Base-by-base conservation (phyloP, 2,888 invertebrate genomes). In the Phyllotreta cruciferae region DNA sequence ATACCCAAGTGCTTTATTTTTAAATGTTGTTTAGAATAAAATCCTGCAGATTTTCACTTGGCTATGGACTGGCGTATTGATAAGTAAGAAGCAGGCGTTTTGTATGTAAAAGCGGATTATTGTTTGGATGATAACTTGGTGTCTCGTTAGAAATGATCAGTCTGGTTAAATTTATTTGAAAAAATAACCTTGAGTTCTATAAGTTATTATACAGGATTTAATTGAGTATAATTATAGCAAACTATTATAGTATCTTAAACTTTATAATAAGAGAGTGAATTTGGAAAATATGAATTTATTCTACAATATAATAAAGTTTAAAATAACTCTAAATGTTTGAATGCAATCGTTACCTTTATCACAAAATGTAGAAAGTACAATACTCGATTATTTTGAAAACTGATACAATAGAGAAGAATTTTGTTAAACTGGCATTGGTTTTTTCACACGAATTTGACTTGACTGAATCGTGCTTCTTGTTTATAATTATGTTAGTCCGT, bases 11-110 rank as follows among this genome's bases (percentile, higher is more conserved):
- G 80, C 80, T 79, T 80, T 79, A 77, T 78, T 79, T 78, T 73
- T 73, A 72, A 77, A 73, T 78, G 75, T 77, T 79, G 74, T 74
- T 77, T 76, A 77, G 74, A 64, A 75, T 73, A 73, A 72, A 74
- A 75, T 79, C 80, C 79, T 80, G 81, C 81, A 81, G 80, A 81
- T 80, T 81, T 77, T 80, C 76, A 81, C 80, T 81, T 81, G 80
- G 74, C 76, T 75, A 74, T 73, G 76, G 74, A 70, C 71, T 71
- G 73, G 64, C 63, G 70, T 70, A 71, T 71, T 71, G 56, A 70
- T 70, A 71, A 66, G 64, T 70, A 68, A 70, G 73, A 69, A 71
- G 71, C 66, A 62, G 57, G 39, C 13, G 41, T 9, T 11, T 61
- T 36, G 11, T 36, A 14, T 38, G 11, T n/a, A 41, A 41, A 5